Evolutionary conservation across 1,140 invertebrate genomes (phyloP), one percentile per base, ranked within the genome.

Genomic region (Rhizoglyphus robini): DNA sequence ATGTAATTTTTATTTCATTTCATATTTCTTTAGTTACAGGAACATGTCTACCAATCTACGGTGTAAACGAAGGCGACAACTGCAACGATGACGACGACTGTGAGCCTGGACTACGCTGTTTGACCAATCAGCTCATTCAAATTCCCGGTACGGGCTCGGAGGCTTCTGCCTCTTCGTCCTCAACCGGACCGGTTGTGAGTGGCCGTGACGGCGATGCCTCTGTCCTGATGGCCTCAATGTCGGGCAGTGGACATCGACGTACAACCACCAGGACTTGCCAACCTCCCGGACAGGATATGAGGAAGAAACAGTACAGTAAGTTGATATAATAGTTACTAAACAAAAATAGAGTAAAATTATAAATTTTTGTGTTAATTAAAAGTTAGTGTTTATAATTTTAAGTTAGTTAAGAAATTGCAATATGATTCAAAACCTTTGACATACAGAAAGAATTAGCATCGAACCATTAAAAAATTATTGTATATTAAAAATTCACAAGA

Each of bases 231-330:
- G 15, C 48, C 23, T 51, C 48, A 46, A n/a, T 20, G 23, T n/a
- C 23, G n/a, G 29, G 23, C 48, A 47, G 41, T 30, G 20, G n/a
- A 51, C 46, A 57, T 30, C 38, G 46, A 51, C 18, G 29, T 3
- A 8, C 5, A 11, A 5, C 18, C 25, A 5, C 13, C 13, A 65
- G 86, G 71, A 84, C 86, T 11, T 92, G 88, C 76, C 84, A 88
- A 71, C 83, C 85, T 8, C 66, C 65, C 29, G 57, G 34, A 30
- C 25, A 32, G 18, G 49, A 62, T n/a, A 54, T 69, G 57, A 82
- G 82, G 25, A 85, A 83, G 68, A 89, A 88, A 73, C 85, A 87
- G 69, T 88, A 90, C 76, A 82, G 82, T 83, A 71, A 79, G 79
- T 77, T n/a, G n/a, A 3, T 8, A 11, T 41, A 41, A 41, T 11